These are phyloP conservation scores for Arremon brunneinucha DNA, from an alignment of 2,797 vertebrate genomes.

Conservation along the genomic window DNA sequence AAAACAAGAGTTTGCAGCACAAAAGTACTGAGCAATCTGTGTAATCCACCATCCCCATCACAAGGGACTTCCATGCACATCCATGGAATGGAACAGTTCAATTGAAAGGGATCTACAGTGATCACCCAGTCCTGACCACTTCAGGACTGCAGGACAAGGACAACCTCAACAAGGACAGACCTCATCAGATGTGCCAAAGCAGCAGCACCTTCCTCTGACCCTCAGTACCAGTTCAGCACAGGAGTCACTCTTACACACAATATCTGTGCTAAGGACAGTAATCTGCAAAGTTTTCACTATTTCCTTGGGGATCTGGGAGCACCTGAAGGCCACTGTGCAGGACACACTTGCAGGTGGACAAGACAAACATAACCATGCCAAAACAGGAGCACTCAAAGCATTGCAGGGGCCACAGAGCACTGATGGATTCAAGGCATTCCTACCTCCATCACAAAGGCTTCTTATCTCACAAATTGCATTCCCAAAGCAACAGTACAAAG, in stretches of 20 bases:
- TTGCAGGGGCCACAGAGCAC: neutral
- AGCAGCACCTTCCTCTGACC: neutral
- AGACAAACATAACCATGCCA: fast-evolving
- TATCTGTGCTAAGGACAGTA: neutral
- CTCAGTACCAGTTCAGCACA: neutral
- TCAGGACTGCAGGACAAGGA: neutral
- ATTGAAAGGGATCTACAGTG: neutral
- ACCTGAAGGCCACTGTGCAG: neutral
- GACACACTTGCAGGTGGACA: neutral
- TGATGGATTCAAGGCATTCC: neutral
- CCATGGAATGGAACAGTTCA: neutral
- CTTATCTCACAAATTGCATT: neutral
- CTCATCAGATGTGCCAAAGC: neutral
- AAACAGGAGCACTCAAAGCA: neutral
- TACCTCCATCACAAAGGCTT: neutral
- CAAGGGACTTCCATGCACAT: fast-evolving
- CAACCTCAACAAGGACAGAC: neutral
- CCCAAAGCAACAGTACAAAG: neutral
- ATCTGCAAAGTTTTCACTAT: fast-evolving
- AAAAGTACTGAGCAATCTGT: neutral
- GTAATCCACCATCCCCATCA: neutral
- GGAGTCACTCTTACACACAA: neutral
- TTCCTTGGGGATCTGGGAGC: neutral
- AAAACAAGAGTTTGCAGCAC: neutral
- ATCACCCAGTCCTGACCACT: neutral